Percentiles rank a stretch among this genome's conserved stretches.
These are phyloP conservation scores for Muraenolepis orangiensis DNA, from an alignment of 2,797 vertebrate genomes.

Conservation along the genomic window DNA sequence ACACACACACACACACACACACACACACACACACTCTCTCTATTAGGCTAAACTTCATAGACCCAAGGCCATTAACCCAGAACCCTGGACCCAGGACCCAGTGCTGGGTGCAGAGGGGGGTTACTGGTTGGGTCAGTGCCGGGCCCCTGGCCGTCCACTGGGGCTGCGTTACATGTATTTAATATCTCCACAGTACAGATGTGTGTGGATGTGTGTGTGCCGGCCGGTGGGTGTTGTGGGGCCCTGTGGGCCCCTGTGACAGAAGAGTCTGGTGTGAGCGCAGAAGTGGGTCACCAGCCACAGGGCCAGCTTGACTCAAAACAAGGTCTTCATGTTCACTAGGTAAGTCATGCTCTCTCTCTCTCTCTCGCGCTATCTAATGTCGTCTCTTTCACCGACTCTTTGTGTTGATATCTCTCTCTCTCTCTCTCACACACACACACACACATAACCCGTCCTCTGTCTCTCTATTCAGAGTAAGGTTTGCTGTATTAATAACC, in stretches of 20 bases:
- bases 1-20: no score
- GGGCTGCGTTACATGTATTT: neutral
- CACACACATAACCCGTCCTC: no score
- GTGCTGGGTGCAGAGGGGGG: conserved; percentile 12
- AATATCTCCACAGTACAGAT: neutral
- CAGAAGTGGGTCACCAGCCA: conserved; percentile 71
- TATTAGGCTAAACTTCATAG: no score
- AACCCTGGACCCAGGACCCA: neutral
- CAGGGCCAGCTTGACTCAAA: conserved; percentile 51
- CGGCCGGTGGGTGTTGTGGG: conserved; percentile 48
- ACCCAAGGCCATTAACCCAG: no score
- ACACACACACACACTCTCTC: no score
- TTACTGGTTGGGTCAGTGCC: neutral
- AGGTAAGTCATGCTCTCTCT: conserved; percentile 56
- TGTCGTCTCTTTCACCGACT: no score
- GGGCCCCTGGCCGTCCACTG: neutral
- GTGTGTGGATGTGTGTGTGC: conserved; percentile 21
- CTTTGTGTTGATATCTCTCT: no score
- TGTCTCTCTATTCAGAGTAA: no score
- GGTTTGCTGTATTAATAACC: neutral
- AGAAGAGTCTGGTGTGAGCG: conserved; percentile 48
- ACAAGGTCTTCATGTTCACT: conserved; percentile 56
- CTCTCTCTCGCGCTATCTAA: no score
- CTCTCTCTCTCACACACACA: no score
- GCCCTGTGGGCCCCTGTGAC: conserved; percentile 61